Conservation (phyloP, 2,797 vertebrate species). For the Rhynchonycteris naso region DNA sequence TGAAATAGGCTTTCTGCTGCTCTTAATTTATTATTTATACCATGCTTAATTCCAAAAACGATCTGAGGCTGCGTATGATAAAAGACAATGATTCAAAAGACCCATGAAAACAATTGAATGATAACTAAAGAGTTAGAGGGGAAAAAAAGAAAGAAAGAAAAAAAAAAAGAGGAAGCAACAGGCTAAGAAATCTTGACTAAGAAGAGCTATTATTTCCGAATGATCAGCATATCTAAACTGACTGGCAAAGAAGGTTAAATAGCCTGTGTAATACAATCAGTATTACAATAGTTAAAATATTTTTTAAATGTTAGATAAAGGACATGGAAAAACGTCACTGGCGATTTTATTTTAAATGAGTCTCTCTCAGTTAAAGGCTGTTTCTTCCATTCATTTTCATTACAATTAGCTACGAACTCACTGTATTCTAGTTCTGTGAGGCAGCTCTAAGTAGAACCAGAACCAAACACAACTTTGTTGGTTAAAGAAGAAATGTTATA, state of each 20-base stretch:
- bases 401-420: not conserved
- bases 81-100: not conserved
- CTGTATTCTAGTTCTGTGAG: not conserved
- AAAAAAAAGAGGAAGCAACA: no score
- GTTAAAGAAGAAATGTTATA: not conserved
- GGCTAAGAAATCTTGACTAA: not conserved
- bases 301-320: not conserved
- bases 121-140: not conserved
- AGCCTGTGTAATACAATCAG: not conserved
- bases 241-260: not conserved
- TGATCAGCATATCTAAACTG: not conserved
- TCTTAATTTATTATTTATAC: conserved; percentile 37
- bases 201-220: not conserved
- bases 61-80: not conserved
- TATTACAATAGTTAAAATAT: not conserved
- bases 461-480: not conserved
- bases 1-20: not conserved
- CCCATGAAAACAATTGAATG: not conserved
- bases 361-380: not conserved
- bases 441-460: not conserved
- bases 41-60: conserved; percentile 1
- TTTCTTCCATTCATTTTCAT: not conserved
- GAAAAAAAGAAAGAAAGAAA: not conserved
- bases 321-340: not conserved
- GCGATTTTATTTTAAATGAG: not conserved